A percentile compares a stretch with the other conserved stretches of the same genome.
These are phyloP conservation scores for Beroe forskalii DNA, from an alignment of 37 sponge, comb jelly and placozoan genomes.

Conservation along the genomic window DNA sequence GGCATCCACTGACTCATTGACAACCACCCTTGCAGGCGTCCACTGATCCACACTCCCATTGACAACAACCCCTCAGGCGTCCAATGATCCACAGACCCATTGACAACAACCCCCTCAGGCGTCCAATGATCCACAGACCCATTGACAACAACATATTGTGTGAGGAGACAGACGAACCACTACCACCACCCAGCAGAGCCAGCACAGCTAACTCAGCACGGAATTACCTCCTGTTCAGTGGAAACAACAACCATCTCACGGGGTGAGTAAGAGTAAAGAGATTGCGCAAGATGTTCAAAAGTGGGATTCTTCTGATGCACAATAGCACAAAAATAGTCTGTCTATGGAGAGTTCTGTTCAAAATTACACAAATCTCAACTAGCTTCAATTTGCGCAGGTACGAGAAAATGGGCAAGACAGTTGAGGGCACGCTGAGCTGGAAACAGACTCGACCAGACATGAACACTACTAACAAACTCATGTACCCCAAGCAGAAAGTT, in stretches of 20 bases:
- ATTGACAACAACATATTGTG: conserved; percentile 2
- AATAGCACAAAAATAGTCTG: no score
- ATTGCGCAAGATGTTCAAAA: no score
- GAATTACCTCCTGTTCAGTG: not conserved
- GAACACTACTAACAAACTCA: conserved; percentile 4
- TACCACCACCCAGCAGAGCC: not conserved
- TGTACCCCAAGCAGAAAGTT: conserved; percentile 15
- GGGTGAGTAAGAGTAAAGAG: conserved; percentile 16
- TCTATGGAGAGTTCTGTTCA: no score
- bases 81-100: not conserved
- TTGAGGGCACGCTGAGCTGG: conserved; percentile 11
- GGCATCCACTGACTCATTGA: no score
- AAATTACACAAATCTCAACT: no score
- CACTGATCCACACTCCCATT: not conserved
- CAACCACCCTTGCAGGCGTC: no score
- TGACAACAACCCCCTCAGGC: conserved; percentile 48
- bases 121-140: conserved; percentile 14
- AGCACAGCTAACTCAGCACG: not conserved
- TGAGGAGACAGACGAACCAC: conserved; percentile 15
- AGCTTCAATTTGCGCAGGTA: no score
- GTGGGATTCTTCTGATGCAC: no score
- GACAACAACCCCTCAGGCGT: conserved; percentile 51
- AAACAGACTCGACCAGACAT: not conserved
- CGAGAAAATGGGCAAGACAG: not conserved
- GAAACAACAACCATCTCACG: conserved; percentile 4